Evolutionary conservation across 2,888 invertebrate species (phyloP), one percentile per base, ranked within the genome.

Genomic region (Rotaria macrura): DNA sequence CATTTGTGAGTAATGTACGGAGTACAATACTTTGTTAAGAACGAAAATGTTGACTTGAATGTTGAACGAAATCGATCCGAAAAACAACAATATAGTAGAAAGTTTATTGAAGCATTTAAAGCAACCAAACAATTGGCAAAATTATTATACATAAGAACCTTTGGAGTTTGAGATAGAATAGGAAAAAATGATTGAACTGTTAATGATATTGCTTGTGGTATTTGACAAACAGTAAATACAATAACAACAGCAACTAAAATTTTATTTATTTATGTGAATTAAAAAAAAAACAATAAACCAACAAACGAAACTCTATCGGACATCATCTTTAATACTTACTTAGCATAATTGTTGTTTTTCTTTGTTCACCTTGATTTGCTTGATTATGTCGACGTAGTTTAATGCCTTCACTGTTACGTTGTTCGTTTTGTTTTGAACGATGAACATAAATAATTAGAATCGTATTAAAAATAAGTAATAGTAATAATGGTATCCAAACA

Each of bases 21-120:
- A 88, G 86, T 47, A 90, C 86, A 79, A 40, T n/a, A 43, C 43
- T 40, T 79, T 14, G 9, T 17, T 25, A 79, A 10, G 14, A 40
- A 25, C 2, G 79, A 23, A 43, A 79, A 79, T n/a, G 23, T 79
- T 43, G 79, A 79, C 5, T 43, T 40, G 87, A 91, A 91, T 5
- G 94, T 94, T 88, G 92, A 92, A 83, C 94, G 92, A 91, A 94
- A 94, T 89, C 94, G 93, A 89, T 93, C 93, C 87, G 94, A 94
- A 89, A 95, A 93, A 83, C 93, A 93, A 88, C 94, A 94, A 90
- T 94, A 95, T 87, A 95, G 92, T 88, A 95, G 91, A 90, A 95
- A 95, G 91, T 95, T 95, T 84, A 93, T 93, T 0, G 94, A 93
- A 14, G 94, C 94, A 91, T 94, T 94, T 86, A 94, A 91, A 86